Percentiles rank a stretch among this genome's conserved stretches.
Evolutionary conservation across 1,140 invertebrate genomes (phyloP).

Genomic region (Drosophila novamexicana): DNA sequence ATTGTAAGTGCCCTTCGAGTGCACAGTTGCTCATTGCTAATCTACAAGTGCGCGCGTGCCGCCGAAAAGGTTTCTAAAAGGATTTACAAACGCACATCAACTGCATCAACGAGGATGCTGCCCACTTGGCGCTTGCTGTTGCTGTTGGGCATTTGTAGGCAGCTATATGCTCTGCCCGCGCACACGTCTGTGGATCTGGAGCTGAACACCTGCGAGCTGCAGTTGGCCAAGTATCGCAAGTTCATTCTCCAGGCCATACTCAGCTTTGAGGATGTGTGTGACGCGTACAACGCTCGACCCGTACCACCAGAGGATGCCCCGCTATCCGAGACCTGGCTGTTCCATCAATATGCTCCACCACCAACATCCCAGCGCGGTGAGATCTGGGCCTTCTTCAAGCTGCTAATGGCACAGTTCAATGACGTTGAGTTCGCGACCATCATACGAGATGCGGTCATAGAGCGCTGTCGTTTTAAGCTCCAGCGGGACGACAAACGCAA

Average conservation of each 20-base stretch:
- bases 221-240: constrained; percentile 73
- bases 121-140: constrained; percentile 56
- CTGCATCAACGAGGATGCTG: constrained; percentile 34
- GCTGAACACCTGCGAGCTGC: constrained; percentile 68
- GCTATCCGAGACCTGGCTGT: constrained; percentile 51
- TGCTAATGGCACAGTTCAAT: constrained; percentile 81
- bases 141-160: constrained; percentile 45
- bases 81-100: constrained; percentile 4
- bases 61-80: neutral
- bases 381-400: constrained; percentile 80
- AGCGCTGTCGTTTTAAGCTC: constrained; percentile 70
- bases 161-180: constrained; percentile 49
- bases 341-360: constrained; percentile 67
- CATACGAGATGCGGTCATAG: constrained; percentile 75
- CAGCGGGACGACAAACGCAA: constrained; percentile 81
- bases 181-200: constrained; percentile 37
- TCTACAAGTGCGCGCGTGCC: constrained; percentile 22
- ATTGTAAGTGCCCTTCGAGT: constrained; percentile 20
- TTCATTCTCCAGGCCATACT: constrained; percentile 78
- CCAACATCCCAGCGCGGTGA: constrained; percentile 70
- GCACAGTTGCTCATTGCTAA: constrained; percentile 61
- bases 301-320: constrained; percentile 39
- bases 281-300: constrained; percentile 66
- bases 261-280: constrained; percentile 81
- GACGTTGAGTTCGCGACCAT: constrained; percentile 72